Base-by-base conservation (phyloP, 2,113 vertebrate genomes). In the Bostrychus sinensis region DNA sequence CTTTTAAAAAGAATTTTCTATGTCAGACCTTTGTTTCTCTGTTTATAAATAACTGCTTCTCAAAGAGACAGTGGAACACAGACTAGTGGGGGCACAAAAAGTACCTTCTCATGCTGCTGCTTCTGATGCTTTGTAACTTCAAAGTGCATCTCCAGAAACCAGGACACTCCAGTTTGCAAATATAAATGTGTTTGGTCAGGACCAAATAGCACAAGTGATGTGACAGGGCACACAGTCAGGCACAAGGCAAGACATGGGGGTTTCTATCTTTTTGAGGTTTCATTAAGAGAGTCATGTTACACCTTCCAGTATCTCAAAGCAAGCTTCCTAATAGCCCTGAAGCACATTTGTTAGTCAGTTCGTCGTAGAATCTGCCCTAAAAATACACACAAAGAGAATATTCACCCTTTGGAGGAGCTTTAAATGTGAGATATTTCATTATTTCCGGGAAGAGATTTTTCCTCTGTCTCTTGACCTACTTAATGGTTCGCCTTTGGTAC, bases 121-220 rank as follows among this genome's bases (percentile, higher is more conserved):
- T 56, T 23, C 38, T n/a, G 23, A 41, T 0, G 41, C 62, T 51
- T 70, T 46, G 51, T 43, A 37, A 74, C 59, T 71, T 78, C 66
- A 78, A 76, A 83, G 80, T 63, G 60, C 42, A 69, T 66, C 63
- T 61, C 62, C 38, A 67, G 43, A 78, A 70, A 78, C 70, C 55
- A 67, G 67, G 58, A 36, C 56, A 56, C 32, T 72, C 58, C 48
- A 19, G 56, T 72, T 63, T 70, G 81, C 43, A 78, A 63, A 75
- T 72, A 37, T 37, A 60, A 3, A 76, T 76, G 66, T 72, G 37
- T 55, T 78, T 74, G 74, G 74, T 69, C 69, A 76, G 63, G 56
- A 23, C 41, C 50, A 63, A 50, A 62, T 55, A 30, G 14, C 5
- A 2, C 66, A 23, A 38, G 19, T 64, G 62, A 80, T 66, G 61